Base-by-base conservation (phyloP, 2,113 vertebrate genomes). In the Acanthochromis polyacanthus region DNA sequence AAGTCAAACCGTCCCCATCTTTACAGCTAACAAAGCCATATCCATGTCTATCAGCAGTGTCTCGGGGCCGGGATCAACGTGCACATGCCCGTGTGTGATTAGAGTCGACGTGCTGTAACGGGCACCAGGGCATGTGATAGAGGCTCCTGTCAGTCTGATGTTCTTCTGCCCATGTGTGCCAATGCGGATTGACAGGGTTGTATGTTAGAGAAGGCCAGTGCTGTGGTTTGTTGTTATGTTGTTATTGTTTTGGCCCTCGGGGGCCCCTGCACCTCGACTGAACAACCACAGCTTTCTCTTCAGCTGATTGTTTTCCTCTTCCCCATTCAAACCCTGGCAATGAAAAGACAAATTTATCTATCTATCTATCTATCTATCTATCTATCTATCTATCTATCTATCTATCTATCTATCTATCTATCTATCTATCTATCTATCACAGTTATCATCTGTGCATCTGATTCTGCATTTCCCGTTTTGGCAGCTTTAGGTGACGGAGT, bases 91-190 rank as follows among this genome's bases (percentile, higher is more conserved):
- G 38, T 90, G 83, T 91, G 89, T 94, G 92, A 95, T 95, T 81
- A 22, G 86, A 95, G 83, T 75, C 50, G 94, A 95, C 93, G 45
- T 91, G 84, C 83, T 69, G 81, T 58, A 86, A 87, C 89, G 85
- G 87, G 86, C 76, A 82, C 73, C 68, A 45, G 81, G 74, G 77
- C 88, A 68, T 85, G 64, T 78, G 63, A 80, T 73, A 58, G 83
- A 83, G 84, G 78, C 82, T 85, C 69, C 94, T 94, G 95, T 95
- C 94, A 95, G 80, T 93, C 89, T 88, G 92, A 94, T 94, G 93
- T 94, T 93, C 93, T 92, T 94, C 90, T 93, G 87, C 84, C 69
- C 70, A 43, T 87, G 71, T 88, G 86, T 91, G 81, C 74, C 79
- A 60, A 87, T 77, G 86, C 82, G 91, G 71, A 85, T 76, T 93